Evolutionary conservation across 2,113 vertebrate species (phyloP), one percentile per base, ranked within the genome.

Genomic region (Nansenia antarctica): DNA sequence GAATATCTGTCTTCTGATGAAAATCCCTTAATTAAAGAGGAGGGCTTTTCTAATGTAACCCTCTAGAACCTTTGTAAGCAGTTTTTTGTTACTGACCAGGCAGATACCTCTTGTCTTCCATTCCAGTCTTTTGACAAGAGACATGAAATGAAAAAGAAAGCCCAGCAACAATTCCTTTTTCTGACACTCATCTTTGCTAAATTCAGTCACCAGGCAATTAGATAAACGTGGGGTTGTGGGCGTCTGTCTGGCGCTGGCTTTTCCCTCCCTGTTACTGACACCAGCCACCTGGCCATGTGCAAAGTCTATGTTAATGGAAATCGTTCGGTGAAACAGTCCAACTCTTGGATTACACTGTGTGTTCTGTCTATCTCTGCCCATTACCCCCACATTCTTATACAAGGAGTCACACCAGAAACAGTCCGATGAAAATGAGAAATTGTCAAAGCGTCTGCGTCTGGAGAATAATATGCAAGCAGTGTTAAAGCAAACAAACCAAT

Each of bases 61-160:
- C 81, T 69, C 76, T 70, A 60, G 26, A 72, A 75, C 83, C 81
- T 80, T 82, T 76, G 87, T 89, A 85, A 90, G 91, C 91, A 88
- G 32, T 87, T 89, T 59, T 59, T 59, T 59, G 4, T 59, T 72
- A 91, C 86, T 84, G 89, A 89, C 79, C 80, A 73, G 68, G 86
- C 86, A 89, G 60, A 85, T 82, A 73, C 74, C 61, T 80, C 75
- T n/a, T 31, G 29, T 34, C 65, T 69, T 65, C n/a, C 67, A 71
- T 77, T 78, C 76, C 76, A 67, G 72, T 77, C n/a, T 64, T 67
- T 39, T 12, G 53, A 83, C 39, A 79, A 30, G 60, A 74, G 78
- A 70, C 65, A 64, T 12, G 49, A 29, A 72, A 60, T 5, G 32
- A 22, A 45, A 66, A 57, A 69, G 55, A 60, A 34, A 22, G 3